Base-by-base conservation (phyloP, 1,140 invertebrate genomes). In the Portunus trituberculatus region DNA sequence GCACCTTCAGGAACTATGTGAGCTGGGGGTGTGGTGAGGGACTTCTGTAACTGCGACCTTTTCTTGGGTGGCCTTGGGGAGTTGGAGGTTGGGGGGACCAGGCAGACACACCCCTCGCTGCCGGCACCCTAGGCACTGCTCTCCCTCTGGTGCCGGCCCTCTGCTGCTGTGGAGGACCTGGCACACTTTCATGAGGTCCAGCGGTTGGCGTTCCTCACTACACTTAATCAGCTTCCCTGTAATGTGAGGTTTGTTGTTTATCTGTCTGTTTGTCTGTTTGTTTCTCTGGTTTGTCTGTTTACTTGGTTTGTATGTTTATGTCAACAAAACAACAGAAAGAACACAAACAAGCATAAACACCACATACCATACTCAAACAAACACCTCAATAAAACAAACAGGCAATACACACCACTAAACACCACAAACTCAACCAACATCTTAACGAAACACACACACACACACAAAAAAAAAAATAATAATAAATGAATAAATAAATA, bases 151-250 rank as follows among this genome's bases (percentile, higher is more conserved):
- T 4, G 16, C 16, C 7, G 25, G 12, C 90, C 88, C 84, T 94
- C 90, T 46, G 76, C 92, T 95, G 67, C 76, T 89, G 31, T 97
- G 97, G 28, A 97, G 96, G 28, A 97, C 97, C 91, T 97, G 96
- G 96, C 97, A 97, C 28, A 97, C 95, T 96, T 97, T 97, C 67
- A 97, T 96, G 28, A 98, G 95, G 96, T 98, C 97, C 0, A 98
- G 87, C 4, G 97, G 97, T 92, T 97, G 97, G 7, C 97, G 97
- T 0, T 97, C 96, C 94, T 97, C 97, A 96, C 97, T 97, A 59
- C 97, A 97, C 4, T 97, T 97, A 16, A 98, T 96, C 96, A 97
- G 96, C 95, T 98, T 97, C 45, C 97, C 97, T 97, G 96, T 29
- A 96, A 96, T n/a, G 67, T 7, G 12, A 76, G 39, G 39, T 39